A percentile compares a stretch with the other conserved stretches of the same genome.
Conservation (phyloP, 2,888 invertebrate genomes). For the Plemyria rubiginata region DNA sequence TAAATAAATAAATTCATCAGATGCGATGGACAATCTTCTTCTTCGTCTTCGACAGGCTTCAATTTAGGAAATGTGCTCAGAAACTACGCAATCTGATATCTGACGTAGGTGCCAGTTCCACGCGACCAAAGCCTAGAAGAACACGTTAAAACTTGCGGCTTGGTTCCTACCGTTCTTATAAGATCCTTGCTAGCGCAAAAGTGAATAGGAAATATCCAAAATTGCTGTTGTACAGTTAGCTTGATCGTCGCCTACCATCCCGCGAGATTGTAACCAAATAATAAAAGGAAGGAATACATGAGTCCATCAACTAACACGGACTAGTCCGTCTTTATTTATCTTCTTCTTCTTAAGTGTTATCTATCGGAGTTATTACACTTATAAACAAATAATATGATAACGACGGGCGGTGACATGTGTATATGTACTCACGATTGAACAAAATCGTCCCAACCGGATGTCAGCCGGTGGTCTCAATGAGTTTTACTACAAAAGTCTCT, state of each 20-base stretch:
- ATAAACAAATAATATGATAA: constrained; percentile 62
- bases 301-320: constrained; percentile 7
- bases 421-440: constrained; percentile 44
- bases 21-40: no score
- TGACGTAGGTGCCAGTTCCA: no score
- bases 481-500: constrained; percentile 39
- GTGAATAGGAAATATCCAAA: no score
- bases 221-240: no score
- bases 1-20: no score
- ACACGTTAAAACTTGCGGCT: no score
- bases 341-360: constrained; percentile 59
- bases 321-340: constrained; percentile 17
- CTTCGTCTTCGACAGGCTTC: no score
- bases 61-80: no score
- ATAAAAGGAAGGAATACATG: neutral
- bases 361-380: constrained; percentile 57
- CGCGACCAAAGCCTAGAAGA: no score
- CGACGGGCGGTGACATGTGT: constrained; percentile 56
- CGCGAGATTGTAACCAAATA: neutral
- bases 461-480: constrained; percentile 49
- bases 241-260: neutral
- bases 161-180: no score
- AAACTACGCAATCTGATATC: no score
- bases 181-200: no score
- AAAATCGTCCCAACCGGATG: constrained; percentile 60